These are phyloP conservation scores for Epizoanthus rinbou DNA, from an alignment of 92 coral and sea anemone species.

Conservation along the genomic window DNA sequence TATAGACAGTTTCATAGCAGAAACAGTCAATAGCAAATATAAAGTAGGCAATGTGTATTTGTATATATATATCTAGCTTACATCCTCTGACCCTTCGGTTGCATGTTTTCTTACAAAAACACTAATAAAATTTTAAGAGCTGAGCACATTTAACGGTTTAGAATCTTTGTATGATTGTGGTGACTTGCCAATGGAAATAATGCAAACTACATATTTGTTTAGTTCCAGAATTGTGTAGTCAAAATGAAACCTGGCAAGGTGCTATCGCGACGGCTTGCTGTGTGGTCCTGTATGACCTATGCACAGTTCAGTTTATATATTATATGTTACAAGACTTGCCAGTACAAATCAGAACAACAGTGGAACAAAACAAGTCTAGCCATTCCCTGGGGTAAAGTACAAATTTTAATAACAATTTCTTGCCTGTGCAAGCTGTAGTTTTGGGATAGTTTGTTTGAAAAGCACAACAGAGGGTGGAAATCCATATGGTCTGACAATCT, in stretches of 20 bases:
- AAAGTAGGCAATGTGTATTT: too few species aligned
- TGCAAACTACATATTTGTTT: not conserved
- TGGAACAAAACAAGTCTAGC: too few species aligned
- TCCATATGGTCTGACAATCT: conserved; percentile 11
- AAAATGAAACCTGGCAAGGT: not conserved
- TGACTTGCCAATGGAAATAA: not conserved
- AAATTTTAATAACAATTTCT: not conserved
- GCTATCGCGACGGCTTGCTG: not conserved
- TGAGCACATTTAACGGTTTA: not conserved
- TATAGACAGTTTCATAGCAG: too few species aligned
- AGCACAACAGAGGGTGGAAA: not conserved
- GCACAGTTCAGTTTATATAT: not conserved
- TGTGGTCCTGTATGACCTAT: conserved; percentile 2
- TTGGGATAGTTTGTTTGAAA: not conserved
- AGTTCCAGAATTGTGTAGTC: not conserved
- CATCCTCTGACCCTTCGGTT: not conserved
- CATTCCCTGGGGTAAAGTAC: too few species aligned
- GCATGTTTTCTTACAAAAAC: not conserved
- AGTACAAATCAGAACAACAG: not conserved
- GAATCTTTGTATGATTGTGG: not conserved
- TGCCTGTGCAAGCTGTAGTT: not conserved
- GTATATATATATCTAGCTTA: too few species aligned
- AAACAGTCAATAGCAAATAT: too few species aligned
- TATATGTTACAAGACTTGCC: not conserved
- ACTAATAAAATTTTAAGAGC: not conserved